Evolutionary conservation across 2,888 invertebrate species (phyloP), one percentile per base, ranked within the genome.

Genomic region (Ischnus inquisitorius): DNA sequence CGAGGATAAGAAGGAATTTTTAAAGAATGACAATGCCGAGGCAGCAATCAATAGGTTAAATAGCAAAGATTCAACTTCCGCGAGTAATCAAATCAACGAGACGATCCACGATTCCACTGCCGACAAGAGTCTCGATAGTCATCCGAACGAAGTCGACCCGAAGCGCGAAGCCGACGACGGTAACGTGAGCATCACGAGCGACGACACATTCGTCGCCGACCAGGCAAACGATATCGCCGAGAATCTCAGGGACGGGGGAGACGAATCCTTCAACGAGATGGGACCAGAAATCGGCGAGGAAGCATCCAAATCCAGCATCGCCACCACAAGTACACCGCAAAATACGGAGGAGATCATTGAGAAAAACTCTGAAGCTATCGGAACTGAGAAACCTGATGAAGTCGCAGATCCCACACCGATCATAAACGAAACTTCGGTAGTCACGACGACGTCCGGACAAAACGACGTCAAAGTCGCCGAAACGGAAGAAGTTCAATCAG

Each of bases 1-100:
- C 0, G 48, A 28, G 1, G 28, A 54, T 2, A 25, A 5, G 25
- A 54, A 54, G 34, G 57, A 43, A 14, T 10, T 64, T 48, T 65
- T 28, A 16, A 57, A 34, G 34, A n/a, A n/a, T 25, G 43, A 79
- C 39, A 75, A 65, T 48, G 48, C 25, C 48, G 41, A 65, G 43
- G 48, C 41, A 41, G 14, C 57, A 22, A 10, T 28, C 16, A 19
- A 43, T 57, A 14, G 22, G 57, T 16, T n/a, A 28, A 28, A 64
- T 51, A 51, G 22, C 22, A 46, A 62, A 28, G 19, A 19, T 48
- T 10, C 34, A 64, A 12, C 28, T 14, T n/a, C 12, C 8, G 34
- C 19, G 0, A 16, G 48, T 39, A n/a, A 16, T 19, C 8, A 28
- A 60, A 2, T 14, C n/a, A 12, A 12, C 1, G 46, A 12, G 12